Conservation (phyloP, 2,888 invertebrate species). For the Enoplolaimus lenunculus region DNA sequence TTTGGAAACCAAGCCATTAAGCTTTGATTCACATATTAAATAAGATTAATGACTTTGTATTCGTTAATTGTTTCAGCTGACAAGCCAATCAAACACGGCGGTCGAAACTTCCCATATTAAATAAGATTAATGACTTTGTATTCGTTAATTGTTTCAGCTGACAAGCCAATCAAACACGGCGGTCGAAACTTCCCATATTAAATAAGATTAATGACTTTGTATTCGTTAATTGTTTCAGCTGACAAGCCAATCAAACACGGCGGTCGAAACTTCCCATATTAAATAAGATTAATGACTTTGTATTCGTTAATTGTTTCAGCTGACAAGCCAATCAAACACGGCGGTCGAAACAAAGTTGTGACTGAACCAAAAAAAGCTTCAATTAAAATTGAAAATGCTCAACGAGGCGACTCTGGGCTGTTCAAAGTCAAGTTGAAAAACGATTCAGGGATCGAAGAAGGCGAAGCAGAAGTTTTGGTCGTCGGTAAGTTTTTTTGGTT, state of each 20-base stretch:
- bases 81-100: slow-evolving; percentile 16
- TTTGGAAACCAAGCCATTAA: too few species aligned
- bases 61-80: too few species aligned
- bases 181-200: too few species aligned
- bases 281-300: too few species aligned
- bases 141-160: too few species aligned
- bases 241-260: slow-evolving; percentile 15
- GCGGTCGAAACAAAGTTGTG: slow-evolving; percentile 40
- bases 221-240: too few species aligned
- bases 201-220: too few species aligned
- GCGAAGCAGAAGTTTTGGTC: slow-evolving; percentile 71
- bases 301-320: too few species aligned
- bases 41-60: too few species aligned
- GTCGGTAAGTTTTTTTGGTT: slow-evolving; percentile 49
- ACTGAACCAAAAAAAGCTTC: slow-evolving; percentile 38
- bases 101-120: too few species aligned
- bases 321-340: slow-evolving; percentile 17
- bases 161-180: slow-evolving; percentile 14
- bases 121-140: too few species aligned
- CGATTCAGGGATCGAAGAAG: slow-evolving; percentile 77
- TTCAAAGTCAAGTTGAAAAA: slow-evolving; percentile 78
- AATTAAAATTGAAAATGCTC: slow-evolving; percentile 67
- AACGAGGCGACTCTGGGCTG: slow-evolving; percentile 72
- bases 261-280: slow-evolving; percentile 40
- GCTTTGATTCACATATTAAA: too few species aligned